Base-by-base conservation (phyloP, 2,888 invertebrate species). In the Brenthis daphne region DNA sequence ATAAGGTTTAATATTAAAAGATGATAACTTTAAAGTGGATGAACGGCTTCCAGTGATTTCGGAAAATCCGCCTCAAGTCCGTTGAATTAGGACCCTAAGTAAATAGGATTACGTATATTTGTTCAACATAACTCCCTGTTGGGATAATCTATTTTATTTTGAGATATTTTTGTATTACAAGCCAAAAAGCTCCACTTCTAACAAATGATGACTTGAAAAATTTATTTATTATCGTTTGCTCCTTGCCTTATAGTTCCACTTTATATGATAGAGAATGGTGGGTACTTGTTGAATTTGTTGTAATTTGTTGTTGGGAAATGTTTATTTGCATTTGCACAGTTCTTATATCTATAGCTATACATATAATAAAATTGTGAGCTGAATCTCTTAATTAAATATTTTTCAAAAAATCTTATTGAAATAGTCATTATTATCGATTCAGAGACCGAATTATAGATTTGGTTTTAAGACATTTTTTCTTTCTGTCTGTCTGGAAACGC, bases 91-190 rank as follows among this genome's bases (percentile, higher is more conserved):
- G 73, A 67, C 74, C 76, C 67, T 72, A 73, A 75, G 74, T 75
- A 76, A 76, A 77, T 74, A 76, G 72, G 75, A 75, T 77, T 77
- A 76, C 73, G 71, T 75, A 74, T 73, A 75, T 76, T 76, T 76
- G 75, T 72, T 71, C 75, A 69, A 71, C 70, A 72, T 68, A 74
- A 70, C 68, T 72, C 67, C 65, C 67, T 58, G 58, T 58, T 47
- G 69, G 69, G 71, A 76, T 76, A 75, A 74, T 73, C 74, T 76
- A 71, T 75, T 75, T 74, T 73, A 72, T 71, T 72, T 68, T 56
- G 68, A 65, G 70, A 69, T 70, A 72, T 71, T 76, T 75, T 70
- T 69, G 69, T 60, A 65, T 71, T 69, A 61, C 51, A 57, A 43
- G 66, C 69, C 63, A 57, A 66, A 65, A 63, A 66, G 69, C 61